Percentiles rank a stretch among this genome's conserved stretches.
These are phyloP conservation scores for Acyrthosiphon pisum DNA, from an alignment of 1,140 invertebrate species.

Conservation along the genomic window DNA sequence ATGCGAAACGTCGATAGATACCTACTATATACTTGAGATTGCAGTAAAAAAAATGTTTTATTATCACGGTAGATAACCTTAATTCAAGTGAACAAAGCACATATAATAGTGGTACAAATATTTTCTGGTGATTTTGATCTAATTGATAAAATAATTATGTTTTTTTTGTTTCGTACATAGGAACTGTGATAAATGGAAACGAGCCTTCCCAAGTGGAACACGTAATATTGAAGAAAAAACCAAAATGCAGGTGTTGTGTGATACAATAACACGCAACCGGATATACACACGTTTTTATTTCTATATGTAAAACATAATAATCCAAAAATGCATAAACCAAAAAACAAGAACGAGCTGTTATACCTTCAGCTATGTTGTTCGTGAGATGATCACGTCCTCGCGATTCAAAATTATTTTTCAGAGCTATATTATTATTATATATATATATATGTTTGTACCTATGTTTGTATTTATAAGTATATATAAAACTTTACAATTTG, in stretches of 20 bases:
- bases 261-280: conserved; percentile 72
- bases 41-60: not conserved
- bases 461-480: conserved; percentile 57
- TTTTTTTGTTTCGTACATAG: conserved; percentile 7
- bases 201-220: conserved; percentile 83
- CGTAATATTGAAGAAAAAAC: conserved; percentile 87
- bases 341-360: conserved; percentile 46
- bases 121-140: not conserved
- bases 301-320: conserved; percentile 49
- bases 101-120: not conserved
- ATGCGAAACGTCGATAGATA: not conserved
- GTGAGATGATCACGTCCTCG: conserved; percentile 15
- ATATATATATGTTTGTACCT: conserved; percentile 56
- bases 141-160: not conserved
- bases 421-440: conserved; percentile 56
- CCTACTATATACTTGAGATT: not conserved
- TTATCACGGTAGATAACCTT: too few relatives aligned
- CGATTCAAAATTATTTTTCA: conserved; percentile 54
- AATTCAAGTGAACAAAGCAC: too few relatives aligned
- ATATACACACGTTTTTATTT: conserved; percentile 50
- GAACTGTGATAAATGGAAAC: conserved; percentile 65
- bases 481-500: conserved; percentile 56
- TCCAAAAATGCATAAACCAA: conserved; percentile 55
- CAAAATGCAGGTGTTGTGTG: conserved; percentile 88
- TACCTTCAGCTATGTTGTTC: conserved; percentile 44